A percentile compares a stretch with the other conserved stretches of the same genome.
Conservation (phyloP, 2,888 invertebrate genomes). For the Zygothrica quintamaculata region DNA sequence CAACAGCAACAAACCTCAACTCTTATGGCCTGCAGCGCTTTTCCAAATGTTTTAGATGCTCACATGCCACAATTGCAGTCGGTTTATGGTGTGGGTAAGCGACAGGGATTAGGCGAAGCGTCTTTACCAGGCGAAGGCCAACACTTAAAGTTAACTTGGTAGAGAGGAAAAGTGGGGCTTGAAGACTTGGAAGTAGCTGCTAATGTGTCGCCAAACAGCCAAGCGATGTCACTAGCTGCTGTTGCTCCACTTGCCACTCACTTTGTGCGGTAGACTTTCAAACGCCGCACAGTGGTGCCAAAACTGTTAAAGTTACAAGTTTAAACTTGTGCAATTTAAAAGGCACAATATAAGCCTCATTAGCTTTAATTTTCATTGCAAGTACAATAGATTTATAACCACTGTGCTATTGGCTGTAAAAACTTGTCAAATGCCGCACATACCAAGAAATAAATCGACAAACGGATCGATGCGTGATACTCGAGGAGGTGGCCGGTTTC, state of each 20-base stretch:
- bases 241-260: constrained; percentile 48
- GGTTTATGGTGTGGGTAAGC: neutral
- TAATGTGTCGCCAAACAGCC: constrained; percentile 52
- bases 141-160: constrained; percentile 44
- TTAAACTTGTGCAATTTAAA: neutral
- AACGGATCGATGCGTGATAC: constrained; percentile 73
- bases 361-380: too few relatives aligned
- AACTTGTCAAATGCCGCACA: constrained; percentile 79
- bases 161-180: neutral
- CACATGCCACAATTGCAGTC: constrained; percentile 48
- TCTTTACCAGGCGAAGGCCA: constrained; percentile 57
- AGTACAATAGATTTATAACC: constrained; percentile 16
- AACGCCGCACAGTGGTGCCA: constrained; percentile 50
- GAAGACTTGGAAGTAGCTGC: constrained; percentile 21
- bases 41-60: constrained; percentile 59
- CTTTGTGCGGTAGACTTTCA: constrained; percentile 55
- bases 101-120: neutral
- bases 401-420: constrained; percentile 67
- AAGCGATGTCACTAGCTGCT: constrained; percentile 30
- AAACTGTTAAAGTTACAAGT: neutral
- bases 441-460: constrained; percentile 71
- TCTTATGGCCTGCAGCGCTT: constrained; percentile 51
- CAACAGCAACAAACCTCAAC: constrained; percentile 3
- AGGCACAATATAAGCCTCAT: too few relatives aligned
- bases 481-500: constrained; percentile 64